Conservation (phyloP, 1,140 invertebrate genomes). For the Batillaria attramentaria region DNA sequence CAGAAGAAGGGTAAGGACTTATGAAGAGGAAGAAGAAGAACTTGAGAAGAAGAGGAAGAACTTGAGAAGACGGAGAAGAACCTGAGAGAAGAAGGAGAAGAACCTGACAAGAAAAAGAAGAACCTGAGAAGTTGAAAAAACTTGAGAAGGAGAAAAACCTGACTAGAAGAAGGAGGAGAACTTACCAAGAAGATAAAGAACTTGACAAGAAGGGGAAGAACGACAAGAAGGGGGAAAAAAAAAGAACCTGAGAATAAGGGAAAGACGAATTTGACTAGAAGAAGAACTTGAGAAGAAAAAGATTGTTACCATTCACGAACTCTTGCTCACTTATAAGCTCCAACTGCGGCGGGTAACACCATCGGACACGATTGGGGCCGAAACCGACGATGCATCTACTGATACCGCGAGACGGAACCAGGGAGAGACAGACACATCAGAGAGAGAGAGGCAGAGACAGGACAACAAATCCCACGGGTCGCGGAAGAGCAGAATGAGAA, state of each 20-base stretch:
- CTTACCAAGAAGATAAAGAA: constrained; percentile 6
- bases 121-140: not conserved
- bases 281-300: not conserved
- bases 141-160: not conserved
- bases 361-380: no score
- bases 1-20: not conserved
- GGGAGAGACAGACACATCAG: no score
- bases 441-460: no score
- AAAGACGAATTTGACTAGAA: not conserved
- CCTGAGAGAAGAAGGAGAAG: not conserved
- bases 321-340: no score
- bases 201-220: not conserved
- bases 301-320: no score
- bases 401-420: no score
- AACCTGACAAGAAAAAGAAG: not conserved
- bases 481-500: no score
- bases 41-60: not conserved
- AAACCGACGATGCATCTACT: no score
- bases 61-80: not conserved
- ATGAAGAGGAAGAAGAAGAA: not conserved
- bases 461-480: no score
- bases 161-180: constrained; percentile 4
- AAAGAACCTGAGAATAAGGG: not conserved
- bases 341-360: no score
- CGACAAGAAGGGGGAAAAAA: not conserved